Evolutionary conservation across 2,113 vertebrate species (phyloP), one percentile per base, ranked within the genome.

Genomic region (Neodon shergylaensis): DNA sequence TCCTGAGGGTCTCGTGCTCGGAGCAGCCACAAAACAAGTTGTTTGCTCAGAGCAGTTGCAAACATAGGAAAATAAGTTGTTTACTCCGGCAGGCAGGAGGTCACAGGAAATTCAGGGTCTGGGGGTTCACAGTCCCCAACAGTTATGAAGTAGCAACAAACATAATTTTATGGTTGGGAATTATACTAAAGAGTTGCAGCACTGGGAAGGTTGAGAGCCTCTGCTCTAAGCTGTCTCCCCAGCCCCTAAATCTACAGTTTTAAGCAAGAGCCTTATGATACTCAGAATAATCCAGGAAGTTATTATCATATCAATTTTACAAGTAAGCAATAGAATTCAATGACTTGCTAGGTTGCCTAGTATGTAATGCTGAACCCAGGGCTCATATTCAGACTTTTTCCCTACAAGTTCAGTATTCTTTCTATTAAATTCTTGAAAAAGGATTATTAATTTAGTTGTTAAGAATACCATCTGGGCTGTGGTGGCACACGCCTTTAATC

Each of bases 351-450:
- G 70, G 79, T 79, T 89, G 68, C 39, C 28, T n/a, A 91, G 24
- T 44, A 90, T 63, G 58, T 79, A 84, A 52, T 63, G 42, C 85
- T 95, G 47, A 24, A 88, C 21, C 83, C 8, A 44, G 28, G 22
- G 1, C 52, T 92, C 73, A 39, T 77, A 66, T 86, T 95, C 42
- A 77, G 33, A 49, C 87, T 26, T 87, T 96, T 65, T 82, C 21
- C 36, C 21, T 58, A 36, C 12, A 74, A 66, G 6, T 88, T 77
- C 74, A 94, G 72, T 73, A 49, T 12, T 47, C 24, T 88, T 90
- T 78, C 47, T 49, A 93, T 72, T 95, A 94, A 94, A 70, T 94
- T 91, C 21, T 66, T 84, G 19, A 94, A 96, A 92, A 93, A 93
- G 36, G 22, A 12, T 88, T 9, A 77, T 19, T 93, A 91, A 65